phyloP scores from a whole-genome alignment of 1,140 invertebrate genomes.

The Zaprionus inermis region DNA sequence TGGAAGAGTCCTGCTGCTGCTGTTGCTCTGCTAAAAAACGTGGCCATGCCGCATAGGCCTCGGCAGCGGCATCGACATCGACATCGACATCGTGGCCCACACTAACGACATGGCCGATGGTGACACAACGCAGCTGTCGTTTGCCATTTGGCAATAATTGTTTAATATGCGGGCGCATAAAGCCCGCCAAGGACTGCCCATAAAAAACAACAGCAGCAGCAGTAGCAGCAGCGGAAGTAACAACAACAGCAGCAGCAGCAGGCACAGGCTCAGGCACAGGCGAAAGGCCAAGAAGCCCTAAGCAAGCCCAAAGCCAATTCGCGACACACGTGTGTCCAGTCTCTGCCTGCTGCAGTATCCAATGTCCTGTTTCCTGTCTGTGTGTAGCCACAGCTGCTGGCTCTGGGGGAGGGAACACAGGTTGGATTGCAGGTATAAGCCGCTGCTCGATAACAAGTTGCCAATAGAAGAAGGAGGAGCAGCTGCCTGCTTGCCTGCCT shows the following conservation, averaged over 20 bases:
- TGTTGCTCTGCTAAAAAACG: slow-evolving; percentile 59
- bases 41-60: slow-evolving; percentile 63
- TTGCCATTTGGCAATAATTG: slow-evolving; percentile 82
- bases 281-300: slow-evolving; percentile 44
- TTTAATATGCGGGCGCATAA: slow-evolving; percentile 83
- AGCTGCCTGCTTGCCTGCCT: too few species aligned
- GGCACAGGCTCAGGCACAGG: neutral
- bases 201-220: slow-evolving; percentile 70
- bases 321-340: slow-evolving; percentile 51
- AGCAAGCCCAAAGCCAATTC: slow-evolving; percentile 31
- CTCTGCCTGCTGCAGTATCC: slow-evolving; percentile 19
- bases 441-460: neutral
- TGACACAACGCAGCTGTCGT: slow-evolving; percentile 79
- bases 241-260: slow-evolving; percentile 10
- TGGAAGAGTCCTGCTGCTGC: slow-evolving; percentile 40
- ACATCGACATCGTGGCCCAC: slow-evolving; percentile 37
- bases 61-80: too few species aligned
- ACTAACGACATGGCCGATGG: slow-evolving; percentile 73
- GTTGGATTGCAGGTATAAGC: slow-evolving; percentile 31
- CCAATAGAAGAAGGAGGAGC: too few species aligned
- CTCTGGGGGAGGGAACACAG: too few species aligned
- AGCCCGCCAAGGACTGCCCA: slow-evolving; percentile 70
- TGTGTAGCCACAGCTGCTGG: slow-evolving; percentile 31
- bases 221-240: slow-evolving; percentile 29
- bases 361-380: slow-evolving; percentile 47